A percentile compares a stretch with the other conserved stretches of the same genome.
These are phyloP conservation scores for Scaeva pyrastri DNA, from an alignment of 2,888 invertebrate species.

Conservation along the genomic window DNA sequence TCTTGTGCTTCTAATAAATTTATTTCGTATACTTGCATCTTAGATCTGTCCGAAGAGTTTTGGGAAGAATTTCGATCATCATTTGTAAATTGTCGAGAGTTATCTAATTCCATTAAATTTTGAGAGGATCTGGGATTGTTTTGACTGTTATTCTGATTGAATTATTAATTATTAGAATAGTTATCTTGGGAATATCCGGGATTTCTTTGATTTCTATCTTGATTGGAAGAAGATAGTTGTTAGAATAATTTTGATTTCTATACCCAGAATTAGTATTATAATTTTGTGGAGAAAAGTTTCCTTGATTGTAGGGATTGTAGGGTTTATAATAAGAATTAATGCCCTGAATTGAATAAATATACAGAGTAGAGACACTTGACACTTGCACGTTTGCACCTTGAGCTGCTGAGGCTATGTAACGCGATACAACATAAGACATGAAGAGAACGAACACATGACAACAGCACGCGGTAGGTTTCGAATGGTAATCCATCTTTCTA, in stretches of 20 bases:
- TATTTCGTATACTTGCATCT: constrained; percentile 13
- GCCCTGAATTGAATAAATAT: too few relatives aligned
- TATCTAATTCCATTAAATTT: background rate
- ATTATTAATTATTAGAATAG: background rate
- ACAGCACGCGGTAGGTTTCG: too few relatives aligned
- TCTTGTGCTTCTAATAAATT: background rate
- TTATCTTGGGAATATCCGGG: too few relatives aligned
- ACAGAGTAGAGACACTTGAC: too few relatives aligned
- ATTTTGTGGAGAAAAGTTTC: background rate
- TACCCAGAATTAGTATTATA: background rate
- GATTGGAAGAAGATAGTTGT: too few relatives aligned
- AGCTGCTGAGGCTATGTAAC: too few relatives aligned
- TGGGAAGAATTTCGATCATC: background rate
- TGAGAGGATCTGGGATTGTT: background rate
- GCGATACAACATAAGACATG: too few relatives aligned
- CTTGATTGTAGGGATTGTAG: background rate
- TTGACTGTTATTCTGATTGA: background rate
- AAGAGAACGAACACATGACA: too few relatives aligned
- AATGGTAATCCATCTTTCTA: too few relatives aligned
- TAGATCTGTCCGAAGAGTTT: background rate
- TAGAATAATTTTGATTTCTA: background rate
- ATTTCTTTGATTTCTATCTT: too few relatives aligned
- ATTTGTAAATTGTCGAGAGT: background rate
- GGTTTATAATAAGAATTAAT: too few relatives aligned
- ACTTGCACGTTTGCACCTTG: too few relatives aligned